Base-by-base conservation (phyloP, 2,888 invertebrate species). In the Notodonta ziczac region DNA sequence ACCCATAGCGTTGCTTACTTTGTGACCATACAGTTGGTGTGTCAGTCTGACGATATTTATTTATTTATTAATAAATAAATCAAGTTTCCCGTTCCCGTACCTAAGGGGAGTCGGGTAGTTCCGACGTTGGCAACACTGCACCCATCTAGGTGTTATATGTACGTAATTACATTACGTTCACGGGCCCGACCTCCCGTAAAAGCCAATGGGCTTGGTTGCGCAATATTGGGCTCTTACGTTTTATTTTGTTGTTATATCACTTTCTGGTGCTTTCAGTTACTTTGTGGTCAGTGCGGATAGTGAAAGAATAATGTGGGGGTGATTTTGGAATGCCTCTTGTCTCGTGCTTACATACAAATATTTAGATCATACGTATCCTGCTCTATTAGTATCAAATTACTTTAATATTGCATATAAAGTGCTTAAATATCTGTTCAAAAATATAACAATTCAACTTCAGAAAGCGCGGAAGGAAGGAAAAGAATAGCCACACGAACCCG, bases 171-270 rank as follows among this genome's bases (percentile, higher is more conserved):
- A 82, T 86, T 80, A 81, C 81, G 79, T 82, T 86, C 89, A 85
- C 83, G 83, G 72, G 72, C 77, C 75, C 80, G 73, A 77, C 83
- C 82, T 78, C 77, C 71, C 87, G 85, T 90, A 89, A 90, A 90
- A 90, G 77, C 78, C 85, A 86, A 90, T 84, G 89, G 74, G 78
- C 76, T 81, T 77, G 77, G 75, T 76, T 66, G 63, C 80, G 76
- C 80, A 80, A 80, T 88, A 87, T 86, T 84, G 84, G 78, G 77
- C 83, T 80, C 79, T 81, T 82, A 83, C 84, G 86, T 87, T 89
- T 84, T 84, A 84, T 89, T 88, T 90, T 84, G 89, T 78, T 86
- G 86, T 88, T 89, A 88, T 88, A 73, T 69, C 74, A 80, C 78
- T 79, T 82, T 80, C 74, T 80, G 48, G 81, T 81, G 76, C 78